Conservation (phyloP, 2,888 invertebrate species). For the Temnothorax ravouxi region DNA sequence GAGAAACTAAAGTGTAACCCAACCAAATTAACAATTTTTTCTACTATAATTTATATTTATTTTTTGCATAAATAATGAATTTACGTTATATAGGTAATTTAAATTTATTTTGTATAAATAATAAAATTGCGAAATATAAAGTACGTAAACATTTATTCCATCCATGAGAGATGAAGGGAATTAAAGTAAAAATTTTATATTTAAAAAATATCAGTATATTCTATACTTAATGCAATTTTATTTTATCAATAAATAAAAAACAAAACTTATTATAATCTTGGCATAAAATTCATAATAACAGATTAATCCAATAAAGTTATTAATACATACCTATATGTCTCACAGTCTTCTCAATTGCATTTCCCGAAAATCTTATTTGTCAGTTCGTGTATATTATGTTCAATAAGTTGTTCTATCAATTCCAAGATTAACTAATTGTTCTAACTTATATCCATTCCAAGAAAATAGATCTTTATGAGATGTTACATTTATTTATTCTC, state of each 20-base stretch:
- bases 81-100: not conserved
- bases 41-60: not conserved
- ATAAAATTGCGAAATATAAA: not conserved
- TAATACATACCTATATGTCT: not conserved
- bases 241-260: not conserved
- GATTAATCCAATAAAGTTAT: not conserved
- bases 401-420: not conserved
- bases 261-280: not conserved
- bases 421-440: not conserved
- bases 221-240: not conserved
- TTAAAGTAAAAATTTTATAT: not conserved
- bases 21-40: not conserved
- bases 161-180: not conserved
- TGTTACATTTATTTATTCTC: not conserved
- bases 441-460: not conserved
- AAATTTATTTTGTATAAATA: constrained; percentile 1
- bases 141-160: not conserved
- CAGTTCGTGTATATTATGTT: not conserved
- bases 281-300: not conserved
- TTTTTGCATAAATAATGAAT: not conserved
- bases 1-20: not conserved
- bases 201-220: not conserved
- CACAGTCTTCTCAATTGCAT: not conserved
- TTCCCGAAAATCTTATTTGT: not conserved
- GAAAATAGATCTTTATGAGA: not conserved